Conservation (phyloP, 92 coral and sea anemone genomes). For the Zoanthus sociatus region DNA sequence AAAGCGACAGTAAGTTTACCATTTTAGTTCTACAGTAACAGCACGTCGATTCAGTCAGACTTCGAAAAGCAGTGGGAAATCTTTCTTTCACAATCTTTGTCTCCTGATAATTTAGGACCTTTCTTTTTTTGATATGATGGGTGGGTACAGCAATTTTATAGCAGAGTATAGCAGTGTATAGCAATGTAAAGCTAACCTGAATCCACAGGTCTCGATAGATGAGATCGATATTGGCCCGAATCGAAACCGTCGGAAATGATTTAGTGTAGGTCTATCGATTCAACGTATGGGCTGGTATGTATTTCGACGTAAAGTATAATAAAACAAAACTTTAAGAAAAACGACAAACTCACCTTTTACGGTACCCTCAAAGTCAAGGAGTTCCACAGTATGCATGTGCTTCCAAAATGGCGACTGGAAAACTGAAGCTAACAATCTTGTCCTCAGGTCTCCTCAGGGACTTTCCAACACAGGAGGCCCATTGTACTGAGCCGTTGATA, state of each 20-base stretch:
- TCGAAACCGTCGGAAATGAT: constrained; percentile 7
- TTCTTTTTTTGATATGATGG: constrained; percentile 12
- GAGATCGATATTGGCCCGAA: constrained; percentile 21
- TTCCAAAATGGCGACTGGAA: constrained; percentile 18
- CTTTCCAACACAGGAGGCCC: constrained; percentile 23
- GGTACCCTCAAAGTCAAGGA: neutral
- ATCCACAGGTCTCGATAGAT: constrained; percentile 21
- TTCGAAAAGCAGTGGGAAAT: constrained; percentile 8
- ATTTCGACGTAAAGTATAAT: constrained; percentile 16
- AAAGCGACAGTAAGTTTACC: constrained; percentile 10
- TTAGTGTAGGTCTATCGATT: constrained; percentile 10
- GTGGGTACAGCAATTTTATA: constrained; percentile 9
- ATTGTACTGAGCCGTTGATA: constrained; percentile 11
- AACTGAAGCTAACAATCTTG: constrained; percentile 22
- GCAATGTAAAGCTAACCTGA: constrained; percentile 18
- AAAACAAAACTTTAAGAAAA: neutral
- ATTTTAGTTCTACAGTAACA: constrained; percentile 10
- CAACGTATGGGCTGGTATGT: constrained; percentile 24
- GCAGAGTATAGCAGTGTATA: constrained; percentile 18
- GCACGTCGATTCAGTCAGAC: constrained; percentile 16
- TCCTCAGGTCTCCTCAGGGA: constrained; percentile 18
- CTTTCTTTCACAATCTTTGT: constrained; percentile 21
- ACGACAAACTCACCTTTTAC: constrained; percentile 23
- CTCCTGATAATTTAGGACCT: constrained; percentile 18
- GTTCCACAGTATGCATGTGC: constrained; percentile 18